Base-by-base conservation (phyloP, 2,113 vertebrate genomes). In the Motacilla tschutschensis region DNA sequence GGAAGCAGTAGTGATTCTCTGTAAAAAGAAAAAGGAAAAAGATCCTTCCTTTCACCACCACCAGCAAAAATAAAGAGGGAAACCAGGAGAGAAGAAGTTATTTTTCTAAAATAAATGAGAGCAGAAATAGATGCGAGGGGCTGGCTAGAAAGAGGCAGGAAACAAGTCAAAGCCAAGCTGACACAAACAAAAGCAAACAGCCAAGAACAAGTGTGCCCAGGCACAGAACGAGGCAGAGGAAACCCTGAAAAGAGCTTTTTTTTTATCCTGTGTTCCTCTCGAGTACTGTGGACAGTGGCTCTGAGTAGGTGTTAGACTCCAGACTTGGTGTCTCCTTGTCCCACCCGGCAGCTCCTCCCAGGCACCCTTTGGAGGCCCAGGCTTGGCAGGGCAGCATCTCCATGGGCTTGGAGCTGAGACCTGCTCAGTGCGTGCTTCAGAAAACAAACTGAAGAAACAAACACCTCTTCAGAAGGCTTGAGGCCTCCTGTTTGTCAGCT, bases 391-490 rank as follows among this genome's bases (percentile, higher is more conserved):
- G 38, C 70, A 72, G 41, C 3, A 0, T 63, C 36, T 66, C 35
- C 47, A 19, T 5, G 6, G 20, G 24, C 28, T 73, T 76, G 54
- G 1, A 1, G 40, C 18, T 14, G 12, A 51, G 80, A 66, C 13
- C 38, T 54, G 17, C 40, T 36, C 51, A 4, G 43, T 6, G 0
- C 4, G 0, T 3, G 0, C 43, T 10, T 46, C 59, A 62, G 44
- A 31, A 86, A n/a, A 36, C 50, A 62, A 65, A 31, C 0, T 33
- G 33, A 33, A 33, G 33, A 33, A 33, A 33, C 33, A 33, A 33
- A 0, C 26, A 25, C 47, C 46, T 44, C 74, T 58, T 25, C 62
- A 54, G 77, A 69, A 54, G 20, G 31, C 33, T 10, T 14, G 5
- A 46, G 38, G 4, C 59, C 50, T 17, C 74, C 54, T 22, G 17